phyloP scores from a whole-genome alignment of 2,888 invertebrate genomes.

The Spatulosminthurus flaviceps region DNA sequence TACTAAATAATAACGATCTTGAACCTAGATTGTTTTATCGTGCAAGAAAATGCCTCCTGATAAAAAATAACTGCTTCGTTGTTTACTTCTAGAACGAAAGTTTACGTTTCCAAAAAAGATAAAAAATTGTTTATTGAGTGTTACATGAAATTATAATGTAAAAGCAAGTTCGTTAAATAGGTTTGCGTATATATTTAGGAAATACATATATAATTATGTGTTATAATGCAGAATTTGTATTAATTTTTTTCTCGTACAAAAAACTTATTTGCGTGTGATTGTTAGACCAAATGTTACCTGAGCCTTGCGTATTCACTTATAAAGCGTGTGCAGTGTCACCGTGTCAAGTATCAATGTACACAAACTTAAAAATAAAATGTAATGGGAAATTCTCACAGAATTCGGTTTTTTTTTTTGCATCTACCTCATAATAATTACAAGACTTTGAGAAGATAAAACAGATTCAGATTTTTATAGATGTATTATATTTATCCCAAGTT shows the following conservation, averaged over 20 bases:
- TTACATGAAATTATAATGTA: no score
- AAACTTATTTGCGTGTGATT: constrained; percentile 39
- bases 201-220: background rate
- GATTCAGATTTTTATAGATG: background rate
- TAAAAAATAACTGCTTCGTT: no score
- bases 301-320: constrained; percentile 41
- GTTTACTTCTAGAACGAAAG: no score
- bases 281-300: constrained; percentile 51
- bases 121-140: no score
- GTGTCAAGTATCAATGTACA: constrained; percentile 26
- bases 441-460: background rate
- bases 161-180: no score
- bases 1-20: background rate
- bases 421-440: background rate
- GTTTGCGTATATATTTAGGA: no score
- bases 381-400: constrained; percentile 21
- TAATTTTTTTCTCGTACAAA: constrained; percentile 24
- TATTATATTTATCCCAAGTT: no score
- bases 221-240: background rate
- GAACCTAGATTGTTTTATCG: background rate
- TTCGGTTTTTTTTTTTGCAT: background rate
- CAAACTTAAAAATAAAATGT: constrained; percentile 25
- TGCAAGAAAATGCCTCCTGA: no score
- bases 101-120: no score
- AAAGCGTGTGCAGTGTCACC: constrained; percentile 32